Base-by-base conservation (phyloP, 1,140 invertebrate species). In the Pseudomyrmex gracilis region DNA sequence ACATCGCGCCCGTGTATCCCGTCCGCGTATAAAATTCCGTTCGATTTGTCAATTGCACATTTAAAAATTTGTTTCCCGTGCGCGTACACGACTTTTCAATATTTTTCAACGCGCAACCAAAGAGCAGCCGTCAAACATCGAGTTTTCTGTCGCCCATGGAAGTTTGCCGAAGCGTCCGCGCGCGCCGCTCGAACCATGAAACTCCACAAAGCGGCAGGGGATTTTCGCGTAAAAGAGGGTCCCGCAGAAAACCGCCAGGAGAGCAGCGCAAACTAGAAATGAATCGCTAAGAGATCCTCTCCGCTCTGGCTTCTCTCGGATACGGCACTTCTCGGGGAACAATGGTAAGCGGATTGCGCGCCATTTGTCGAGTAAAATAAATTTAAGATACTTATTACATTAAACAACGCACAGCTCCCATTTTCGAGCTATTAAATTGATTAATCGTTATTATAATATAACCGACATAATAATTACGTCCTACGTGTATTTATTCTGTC, bases 161-260 rank as follows among this genome's bases (percentile, higher is more conserved):
- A 63, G 80, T 55, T 57, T 57, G 45, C 34, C 53, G 45, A 49
- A 61, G 24, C 20, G 49, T 71, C 15, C 76, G 47, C 43, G 47
- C 55, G 17, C 34, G 34, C 34, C 34, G 34, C 22, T 43, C n/a
- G 51, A 51, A 58, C n/a, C 73, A 58, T 67, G 15, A 76, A 53
- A 84, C 45, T 87, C 68, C 66, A 49, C 53, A 73, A 73, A 78
- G 73, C 82, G 73, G 17, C 53, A 70, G 51, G 60, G 60, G 60
- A 55, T 12, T 61, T 34, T 71, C 83, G 61, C 57, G 64, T 45
- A 76, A 55, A 34, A 64, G 66, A 83, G 43, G 45, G 58, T 64
- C 51, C 24, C 67, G 60, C 47, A 47, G 55, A 77, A 73, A 57
- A 51, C 71, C 51, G 85, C 34, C 47, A 10, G 45, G 55, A 73